A percentile compares a stretch with the other conserved stretches of the same genome.
These are phyloP conservation scores for Drosophila antonietae DNA, from an alignment of 2,888 invertebrate species.

Conservation along the genomic window DNA sequence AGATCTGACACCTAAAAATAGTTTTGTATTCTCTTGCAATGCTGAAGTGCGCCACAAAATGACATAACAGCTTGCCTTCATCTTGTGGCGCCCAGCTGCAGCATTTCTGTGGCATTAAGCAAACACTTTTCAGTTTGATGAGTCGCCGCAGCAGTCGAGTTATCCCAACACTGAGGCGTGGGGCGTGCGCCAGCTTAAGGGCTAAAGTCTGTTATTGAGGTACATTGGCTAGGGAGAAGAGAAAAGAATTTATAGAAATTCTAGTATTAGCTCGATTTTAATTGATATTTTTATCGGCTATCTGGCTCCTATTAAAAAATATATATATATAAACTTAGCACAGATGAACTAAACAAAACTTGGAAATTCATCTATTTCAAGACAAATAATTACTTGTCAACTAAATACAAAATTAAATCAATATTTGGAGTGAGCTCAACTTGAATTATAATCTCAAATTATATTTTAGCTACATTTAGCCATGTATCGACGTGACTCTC, in stretches of 20 bases:
- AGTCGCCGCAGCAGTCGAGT: conserved; percentile 13
- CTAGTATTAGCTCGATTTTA: not conserved
- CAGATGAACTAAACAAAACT: too few relatives aligned
- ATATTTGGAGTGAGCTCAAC: too few relatives aligned
- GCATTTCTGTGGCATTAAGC: conserved; percentile 32
- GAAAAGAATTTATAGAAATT: not conserved
- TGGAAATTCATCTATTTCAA: too few relatives aligned
- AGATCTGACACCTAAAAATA: not conserved
- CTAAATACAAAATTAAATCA: too few relatives aligned
- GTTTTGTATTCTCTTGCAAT: conserved; percentile 11
- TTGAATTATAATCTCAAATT: too few relatives aligned
- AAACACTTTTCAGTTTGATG: conserved; percentile 24
- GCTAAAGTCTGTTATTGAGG: not conserved
- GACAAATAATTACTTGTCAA: too few relatives aligned
- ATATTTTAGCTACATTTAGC: too few relatives aligned
- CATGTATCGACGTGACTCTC: too few relatives aligned
- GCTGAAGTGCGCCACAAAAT: conserved; percentile 22
- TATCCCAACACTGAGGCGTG: conserved; percentile 16
- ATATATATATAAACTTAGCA: too few relatives aligned
- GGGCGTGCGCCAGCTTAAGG: conserved; percentile 2
- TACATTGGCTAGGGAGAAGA: not conserved
- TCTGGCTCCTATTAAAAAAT: too few relatives aligned
- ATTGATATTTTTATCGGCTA: not conserved
- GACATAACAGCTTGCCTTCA: conserved; percentile 25
- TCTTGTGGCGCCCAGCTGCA: conserved; percentile 15